Base-by-base conservation (phyloP, 2,113 vertebrate species). In the Manacus vitellinus region DNA sequence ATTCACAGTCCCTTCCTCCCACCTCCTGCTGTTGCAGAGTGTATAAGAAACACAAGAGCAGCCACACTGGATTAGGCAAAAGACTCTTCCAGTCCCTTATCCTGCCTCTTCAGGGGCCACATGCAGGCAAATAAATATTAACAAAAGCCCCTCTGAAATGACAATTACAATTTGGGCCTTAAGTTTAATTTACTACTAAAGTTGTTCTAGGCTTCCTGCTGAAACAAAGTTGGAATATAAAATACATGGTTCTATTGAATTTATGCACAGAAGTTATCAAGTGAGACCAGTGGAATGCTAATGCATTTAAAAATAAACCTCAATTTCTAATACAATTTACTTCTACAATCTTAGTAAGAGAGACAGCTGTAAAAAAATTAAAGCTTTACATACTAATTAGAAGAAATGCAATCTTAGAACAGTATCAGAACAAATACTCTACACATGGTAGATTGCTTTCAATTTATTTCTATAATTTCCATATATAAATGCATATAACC, bases 321-420 rank as follows among this genome's bases (percentile, higher is more conserved):
- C 78, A 66, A n/a, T 88, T 96, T 97, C 74, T 76, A 91, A 94
- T 74, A 89, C 51, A 85, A 88, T 95, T 97, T 93, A 73, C 43
- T 94, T 79, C 73, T 18, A 72, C 75, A 73, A 39, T 83, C 46
- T 94, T 65, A 88, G 44, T 21, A 72, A 94, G 63, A 97, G n/a
- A 95, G 80, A 58, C 22, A 77, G 66, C 79, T 95, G 74, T 89
- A 93, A 93, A 97, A 91, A 97, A 92, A 49, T 62, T 86, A 91
- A 49, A 91, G 52, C 49, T 82, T 80, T 90, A 65, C 74, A 70
- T 71, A 89, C 68, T 95, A 96, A 96, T 89, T 72, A 95, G 71
- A 75, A 96, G 84, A 97, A 97, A 95, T 92, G 62, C 82, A 73
- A 58, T 78, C 92, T 95, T 86, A 82, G 58, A 96, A 80, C 71